Conservation (phyloP, 2,888 invertebrate genomes). For the Pandemis heparana region DNA sequence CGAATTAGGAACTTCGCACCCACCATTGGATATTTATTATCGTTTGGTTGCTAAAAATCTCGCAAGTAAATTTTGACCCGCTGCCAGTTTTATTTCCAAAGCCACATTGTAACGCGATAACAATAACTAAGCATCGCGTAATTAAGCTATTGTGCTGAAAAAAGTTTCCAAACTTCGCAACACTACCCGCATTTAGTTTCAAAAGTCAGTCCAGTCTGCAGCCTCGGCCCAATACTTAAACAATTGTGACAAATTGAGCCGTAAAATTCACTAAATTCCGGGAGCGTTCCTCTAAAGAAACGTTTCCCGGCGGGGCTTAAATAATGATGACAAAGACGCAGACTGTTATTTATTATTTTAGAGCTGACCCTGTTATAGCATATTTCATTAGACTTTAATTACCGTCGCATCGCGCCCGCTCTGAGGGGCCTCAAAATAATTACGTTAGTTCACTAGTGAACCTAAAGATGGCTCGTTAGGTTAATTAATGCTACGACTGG, state of each 20-base stretch:
- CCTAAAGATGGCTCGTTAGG: constrained; percentile 39
- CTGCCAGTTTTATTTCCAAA: not conserved
- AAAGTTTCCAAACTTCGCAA: constrained; percentile 12
- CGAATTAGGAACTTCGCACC: too few species aligned
- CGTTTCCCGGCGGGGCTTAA: constrained; percentile 35
- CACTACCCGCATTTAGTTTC: constrained; percentile 24
- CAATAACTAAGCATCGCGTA: not conserved
- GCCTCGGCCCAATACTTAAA: constrained; percentile 27
- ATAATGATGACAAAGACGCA: constrained; percentile 44
- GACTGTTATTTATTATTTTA: constrained; percentile 60
- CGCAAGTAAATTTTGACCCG: too few species aligned
- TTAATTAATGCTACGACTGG: constrained; percentile 30
- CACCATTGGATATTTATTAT: too few species aligned
- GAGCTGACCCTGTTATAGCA: constrained; percentile 52
- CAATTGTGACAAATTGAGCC: constrained; percentile 40
- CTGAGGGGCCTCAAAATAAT: constrained; percentile 40
- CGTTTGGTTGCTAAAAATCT: too few species aligned
- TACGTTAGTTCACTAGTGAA: constrained; percentile 41
- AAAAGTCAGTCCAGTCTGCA: constrained; percentile 22
- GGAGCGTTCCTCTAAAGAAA: constrained; percentile 31
- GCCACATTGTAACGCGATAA: not conserved
- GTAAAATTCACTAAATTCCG: constrained; percentile 36
- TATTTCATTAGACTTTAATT: constrained; percentile 68
- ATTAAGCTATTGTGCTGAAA: not conserved
- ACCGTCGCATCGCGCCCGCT: constrained; percentile 45